These are phyloP conservation scores for Epiblema foenella DNA, from an alignment of 2,888 invertebrate genomes.

Conservation along the genomic window DNA sequence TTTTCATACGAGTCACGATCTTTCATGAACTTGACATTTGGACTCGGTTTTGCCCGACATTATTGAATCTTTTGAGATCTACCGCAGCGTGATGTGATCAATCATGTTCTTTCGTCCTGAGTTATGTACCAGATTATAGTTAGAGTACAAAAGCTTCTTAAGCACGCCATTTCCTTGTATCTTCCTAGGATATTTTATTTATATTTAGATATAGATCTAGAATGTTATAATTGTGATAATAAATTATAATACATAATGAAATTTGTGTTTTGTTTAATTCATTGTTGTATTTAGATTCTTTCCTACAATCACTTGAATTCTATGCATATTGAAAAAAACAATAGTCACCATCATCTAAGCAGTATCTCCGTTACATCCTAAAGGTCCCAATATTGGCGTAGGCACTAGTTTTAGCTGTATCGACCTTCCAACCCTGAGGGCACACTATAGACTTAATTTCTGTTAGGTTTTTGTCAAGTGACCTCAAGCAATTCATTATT, in stretches of 20 bases:
- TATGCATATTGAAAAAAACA: background rate
- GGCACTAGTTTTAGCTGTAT: background rate
- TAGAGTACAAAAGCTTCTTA: constrained; percentile 62
- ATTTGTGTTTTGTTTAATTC: constrained; percentile 44
- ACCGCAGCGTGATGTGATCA: constrained; percentile 28
- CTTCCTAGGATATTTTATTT: constrained; percentile 72
- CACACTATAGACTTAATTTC: too few relatives aligned
- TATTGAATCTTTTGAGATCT: constrained; percentile 32
- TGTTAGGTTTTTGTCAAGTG: background rate
- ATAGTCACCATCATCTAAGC: background rate
- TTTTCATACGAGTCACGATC: constrained; percentile 59
- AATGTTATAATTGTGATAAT: constrained; percentile 79
- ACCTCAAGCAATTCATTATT: too few relatives aligned
- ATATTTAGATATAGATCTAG: constrained; percentile 75
- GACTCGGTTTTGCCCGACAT: constrained; percentile 53
- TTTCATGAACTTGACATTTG: constrained; percentile 73
- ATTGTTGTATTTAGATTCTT: background rate
- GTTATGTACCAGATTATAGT: constrained; percentile 49
- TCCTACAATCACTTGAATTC: background rate
- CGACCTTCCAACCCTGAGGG: background rate
- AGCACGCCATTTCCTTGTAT: constrained; percentile 57
- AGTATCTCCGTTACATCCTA: too few relatives aligned
- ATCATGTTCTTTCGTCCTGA: constrained; percentile 19
- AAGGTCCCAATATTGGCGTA: background rate
- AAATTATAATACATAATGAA: constrained; percentile 68